Conservation (phyloP, 2,113 vertebrate genomes). For the Xenus cinereus region DNA sequence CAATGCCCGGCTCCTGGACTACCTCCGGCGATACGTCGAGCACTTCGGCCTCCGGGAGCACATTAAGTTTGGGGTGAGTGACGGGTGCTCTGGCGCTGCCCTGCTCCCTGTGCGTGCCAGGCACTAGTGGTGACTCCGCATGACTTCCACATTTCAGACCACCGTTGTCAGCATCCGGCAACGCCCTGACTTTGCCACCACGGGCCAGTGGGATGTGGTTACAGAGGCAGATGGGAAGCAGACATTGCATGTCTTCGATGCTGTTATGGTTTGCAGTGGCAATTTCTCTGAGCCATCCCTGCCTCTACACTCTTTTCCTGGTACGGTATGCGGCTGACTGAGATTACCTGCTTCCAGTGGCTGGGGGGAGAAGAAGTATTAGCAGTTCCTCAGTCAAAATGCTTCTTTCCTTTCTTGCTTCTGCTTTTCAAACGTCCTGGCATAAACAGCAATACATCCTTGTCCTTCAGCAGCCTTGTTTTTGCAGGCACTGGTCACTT, state of each 20-base stretch:
- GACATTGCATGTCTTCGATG: conserved; percentile 78
- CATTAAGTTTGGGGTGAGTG: conserved; percentile 80
- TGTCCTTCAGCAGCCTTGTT: not conserved
- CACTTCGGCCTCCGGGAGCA: conserved; percentile 77
- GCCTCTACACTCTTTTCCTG: conserved; percentile 80
- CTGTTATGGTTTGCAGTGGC: conserved; percentile 85
- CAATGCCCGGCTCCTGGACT: conserved; percentile 78
- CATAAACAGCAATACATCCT: not conserved
- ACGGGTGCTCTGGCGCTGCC: accelerated
- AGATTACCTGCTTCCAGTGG: not conserved
- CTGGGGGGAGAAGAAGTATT: not conserved
- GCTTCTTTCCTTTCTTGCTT: not conserved
- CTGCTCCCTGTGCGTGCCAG: accelerated
- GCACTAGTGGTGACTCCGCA: accelerated
- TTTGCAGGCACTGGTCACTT: not conserved
- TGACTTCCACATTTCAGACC: conserved; percentile 64
- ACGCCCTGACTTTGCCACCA: conserved; percentile 72
- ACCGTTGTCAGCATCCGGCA: conserved; percentile 75
- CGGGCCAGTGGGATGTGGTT: conserved; percentile 83
- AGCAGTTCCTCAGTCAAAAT: not conserved
- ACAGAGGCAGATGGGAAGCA: conserved; percentile 70
- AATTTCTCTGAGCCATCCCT: conserved; percentile 69
- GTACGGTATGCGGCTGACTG: conserved; percentile 25
- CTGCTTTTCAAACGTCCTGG: not conserved
- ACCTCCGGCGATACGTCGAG: conserved; percentile 77